Base-by-base conservation (phyloP, 1,140 invertebrate genomes). In the Camponotus floridanus region DNA sequence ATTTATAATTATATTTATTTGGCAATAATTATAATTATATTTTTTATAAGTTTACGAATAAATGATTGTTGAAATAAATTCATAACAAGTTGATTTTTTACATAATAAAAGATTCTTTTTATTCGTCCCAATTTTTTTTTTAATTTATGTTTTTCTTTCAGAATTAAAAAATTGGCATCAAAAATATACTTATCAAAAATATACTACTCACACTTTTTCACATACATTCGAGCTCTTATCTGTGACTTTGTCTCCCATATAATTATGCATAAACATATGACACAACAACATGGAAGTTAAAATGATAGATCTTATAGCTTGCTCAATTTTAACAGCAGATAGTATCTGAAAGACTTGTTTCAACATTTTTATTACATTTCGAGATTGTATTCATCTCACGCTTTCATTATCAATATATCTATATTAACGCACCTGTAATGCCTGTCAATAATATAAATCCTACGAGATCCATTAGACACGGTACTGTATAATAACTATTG, bases 271-370 rank as follows among this genome's bases (percentile, higher is more conserved):
- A 1, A 65, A 65, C 33, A 48, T 1, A 78, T 65, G 1, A 65
- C 3, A 15, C 11, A 65, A 0, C 48, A 26, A 1, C 2, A 21
- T 0, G 15, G 5, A 1, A 39, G 18, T 1, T 31, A 48, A 0
- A 21, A 11, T 0, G 11, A 13, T 26, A 51, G 42, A 51, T 78
- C 31, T 78, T 0, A 51, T 15, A 3, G 42, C 42, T 51, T n/a
- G 11, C 3, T 65, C 42, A n/a, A 78, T 5, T 26, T 78, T 3
- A 3, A 0, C 18, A 33, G 33, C 45, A 5, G 15, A n/a, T 5
- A 78, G 18, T 2, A 65, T 6, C 61, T 65, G 42, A 78, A 78
- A 78, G 18, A 51, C 7, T 65, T 2, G 7, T 78, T 65, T 78
- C 26, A 18, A 65, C 3, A 65, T 4, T 31, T 42, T 39, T 0